Percentiles rank a stretch among this genome's conserved stretches.
phyloP scores from a whole-genome alignment of 2,888 invertebrate genomes.

The Himalopsyche japonica region DNA sequence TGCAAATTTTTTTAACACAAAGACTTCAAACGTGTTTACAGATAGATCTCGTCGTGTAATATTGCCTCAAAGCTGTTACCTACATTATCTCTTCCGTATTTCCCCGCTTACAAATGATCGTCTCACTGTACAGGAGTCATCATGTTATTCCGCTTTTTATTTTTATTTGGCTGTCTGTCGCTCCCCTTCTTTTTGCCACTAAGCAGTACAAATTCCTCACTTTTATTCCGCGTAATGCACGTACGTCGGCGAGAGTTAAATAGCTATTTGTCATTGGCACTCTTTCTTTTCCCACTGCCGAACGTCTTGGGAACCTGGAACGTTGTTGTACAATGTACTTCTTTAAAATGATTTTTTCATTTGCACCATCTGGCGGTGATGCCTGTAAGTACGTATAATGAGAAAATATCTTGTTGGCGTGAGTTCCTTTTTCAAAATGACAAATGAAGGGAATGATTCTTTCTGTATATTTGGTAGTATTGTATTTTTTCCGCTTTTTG shows the following conservation, averaged over 20 bases:
- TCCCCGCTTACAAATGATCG: constrained; percentile 38
- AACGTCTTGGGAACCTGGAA: constrained; percentile 1
- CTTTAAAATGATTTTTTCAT: constrained; percentile 40
- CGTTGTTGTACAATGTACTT: neutral
- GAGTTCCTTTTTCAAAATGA: neutral
- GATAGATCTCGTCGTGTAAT: neutral
- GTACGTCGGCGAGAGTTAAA: constrained; percentile 41
- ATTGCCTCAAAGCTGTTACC: constrained; percentile 9
- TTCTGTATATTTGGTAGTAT: neutral
- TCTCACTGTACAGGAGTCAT: constrained; percentile 31
- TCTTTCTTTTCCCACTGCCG: constrained; percentile 11
- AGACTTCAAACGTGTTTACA: too few relatives aligned
- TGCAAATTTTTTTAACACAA: too few relatives aligned
- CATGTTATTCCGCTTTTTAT: constrained; percentile 38
- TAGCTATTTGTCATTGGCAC: constrained; percentile 41
- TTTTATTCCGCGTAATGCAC: constrained; percentile 38
- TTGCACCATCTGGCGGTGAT: constrained; percentile 39
- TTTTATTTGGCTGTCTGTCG: constrained; percentile 24
- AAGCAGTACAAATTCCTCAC: constrained; percentile 39
- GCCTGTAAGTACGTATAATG: constrained; percentile 21
- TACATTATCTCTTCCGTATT: constrained; percentile 8
- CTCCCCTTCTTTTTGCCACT: constrained; percentile 23
- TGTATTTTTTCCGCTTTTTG: too few relatives aligned
- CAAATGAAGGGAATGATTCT: neutral
- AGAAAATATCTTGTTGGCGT: constrained; percentile 21